Percentiles rank a stretch among this genome's conserved stretches.
phyloP scores from a whole-genome alignment of 2,888 invertebrate genomes.

The Allygus modestus region DNA sequence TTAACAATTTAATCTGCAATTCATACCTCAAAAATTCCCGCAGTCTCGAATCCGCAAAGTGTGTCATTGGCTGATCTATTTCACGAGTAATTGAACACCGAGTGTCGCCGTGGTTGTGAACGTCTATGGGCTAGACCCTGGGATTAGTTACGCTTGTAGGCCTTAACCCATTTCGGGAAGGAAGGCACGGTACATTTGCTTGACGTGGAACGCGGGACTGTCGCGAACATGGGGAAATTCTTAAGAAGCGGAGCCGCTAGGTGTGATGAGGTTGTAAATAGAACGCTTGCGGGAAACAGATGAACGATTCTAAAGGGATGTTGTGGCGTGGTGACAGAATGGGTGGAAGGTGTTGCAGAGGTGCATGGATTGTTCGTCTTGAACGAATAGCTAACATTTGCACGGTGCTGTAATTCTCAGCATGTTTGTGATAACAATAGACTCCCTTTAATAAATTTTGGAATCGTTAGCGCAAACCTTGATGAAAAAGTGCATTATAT shows the following conservation, averaged over 20 bases:
- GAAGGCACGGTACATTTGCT: slow-evolving; percentile 29
- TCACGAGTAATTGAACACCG: not conserved
- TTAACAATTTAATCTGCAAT: not conserved
- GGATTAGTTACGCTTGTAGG: not conserved
- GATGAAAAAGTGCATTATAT: too few relatives aligned
- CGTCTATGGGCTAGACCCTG: slow-evolving; percentile 1
- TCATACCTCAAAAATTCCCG: not conserved
- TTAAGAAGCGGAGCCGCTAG: not conserved
- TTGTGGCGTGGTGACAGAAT: too few relatives aligned
- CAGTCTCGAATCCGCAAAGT: not conserved
- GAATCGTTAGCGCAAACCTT: too few relatives aligned
- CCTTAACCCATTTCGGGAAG: slow-evolving; percentile 29
- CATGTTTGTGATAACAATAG: too few relatives aligned
- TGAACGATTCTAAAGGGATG: not conserved
- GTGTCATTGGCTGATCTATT: not conserved
- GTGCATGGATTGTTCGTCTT: too few relatives aligned
- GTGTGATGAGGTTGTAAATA: not conserved
- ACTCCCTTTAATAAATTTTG: too few relatives aligned
- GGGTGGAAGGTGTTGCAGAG: too few relatives aligned
- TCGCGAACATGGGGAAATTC: slow-evolving; percentile 17
- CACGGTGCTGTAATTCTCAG: too few relatives aligned
- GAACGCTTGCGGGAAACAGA: not conserved
- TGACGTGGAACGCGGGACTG: too few relatives aligned
- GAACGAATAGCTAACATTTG: too few relatives aligned
- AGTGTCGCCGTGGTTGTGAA: not conserved